Conservation (phyloP, 2,888 invertebrate genomes). For the Rhimphoctona megacephalus region DNA sequence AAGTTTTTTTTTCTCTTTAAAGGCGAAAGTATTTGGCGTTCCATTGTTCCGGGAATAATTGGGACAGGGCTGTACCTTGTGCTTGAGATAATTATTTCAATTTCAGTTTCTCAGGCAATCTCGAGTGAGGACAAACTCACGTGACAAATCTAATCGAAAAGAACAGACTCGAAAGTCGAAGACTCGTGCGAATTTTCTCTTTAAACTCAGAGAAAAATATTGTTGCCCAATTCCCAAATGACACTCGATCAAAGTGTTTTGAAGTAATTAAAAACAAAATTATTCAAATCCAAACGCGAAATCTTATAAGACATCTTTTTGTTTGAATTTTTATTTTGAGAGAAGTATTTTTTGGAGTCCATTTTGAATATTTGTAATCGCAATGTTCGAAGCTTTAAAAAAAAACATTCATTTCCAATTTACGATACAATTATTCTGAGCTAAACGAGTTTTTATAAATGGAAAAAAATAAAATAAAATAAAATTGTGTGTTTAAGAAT, state of each 20-base stretch:
- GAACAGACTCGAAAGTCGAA: not conserved
- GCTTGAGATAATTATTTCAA: conserved; percentile 44
- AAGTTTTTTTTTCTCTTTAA: conserved; percentile 36
- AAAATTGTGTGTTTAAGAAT: not conserved
- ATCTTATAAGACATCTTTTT: not conserved
- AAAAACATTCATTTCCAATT: not conserved
- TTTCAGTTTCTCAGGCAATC: conserved; percentile 21
- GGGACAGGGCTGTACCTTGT: conserved; percentile 56
- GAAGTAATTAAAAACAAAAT: not conserved
- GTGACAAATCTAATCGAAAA: not conserved
- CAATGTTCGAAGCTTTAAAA: not conserved
- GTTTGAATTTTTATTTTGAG: not conserved
- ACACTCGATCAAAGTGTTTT: not conserved
- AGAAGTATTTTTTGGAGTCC: not conserved
- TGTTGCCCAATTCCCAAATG: not conserved
- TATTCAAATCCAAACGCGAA: not conserved
- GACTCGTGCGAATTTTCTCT: not conserved
- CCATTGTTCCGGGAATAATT: conserved; percentile 40
- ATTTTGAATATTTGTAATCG: too few relatives aligned
- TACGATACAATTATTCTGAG: not conserved
- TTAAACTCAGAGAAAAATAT: not conserved
- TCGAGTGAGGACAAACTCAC: not conserved
- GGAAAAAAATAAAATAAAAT: not conserved
- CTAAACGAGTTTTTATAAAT: not conserved
- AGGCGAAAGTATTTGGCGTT: conserved; percentile 65